phyloP scores from a whole-genome alignment of 92 coral and sea anemone genomes.

The Phenganax stokvisi region DNA sequence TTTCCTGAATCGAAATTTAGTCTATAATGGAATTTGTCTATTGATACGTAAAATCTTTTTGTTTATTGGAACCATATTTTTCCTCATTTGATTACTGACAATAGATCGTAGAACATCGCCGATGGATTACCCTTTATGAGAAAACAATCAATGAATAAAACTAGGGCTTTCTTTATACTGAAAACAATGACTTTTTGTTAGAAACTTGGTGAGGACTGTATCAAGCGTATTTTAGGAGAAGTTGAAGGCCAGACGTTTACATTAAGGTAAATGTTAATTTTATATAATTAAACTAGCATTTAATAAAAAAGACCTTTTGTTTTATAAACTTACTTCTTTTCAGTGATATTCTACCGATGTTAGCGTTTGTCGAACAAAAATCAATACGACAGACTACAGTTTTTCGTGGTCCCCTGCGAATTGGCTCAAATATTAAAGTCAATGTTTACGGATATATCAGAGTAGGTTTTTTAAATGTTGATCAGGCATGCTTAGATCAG shows the following conservation, averaged over 20 bases:
- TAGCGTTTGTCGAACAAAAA: constrained; percentile 82
- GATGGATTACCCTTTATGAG: no score
- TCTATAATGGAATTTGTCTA: no score
- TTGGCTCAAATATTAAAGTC: constrained; percentile 85
- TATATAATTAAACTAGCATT: no score
- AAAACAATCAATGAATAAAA: no score
- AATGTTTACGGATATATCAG: constrained; percentile 84
- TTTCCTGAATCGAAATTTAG: no score
- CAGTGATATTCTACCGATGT: constrained; percentile 85
- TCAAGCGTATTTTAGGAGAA: constrained; percentile 64
- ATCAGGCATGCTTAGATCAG: no score
- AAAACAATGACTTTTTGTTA: background rate
- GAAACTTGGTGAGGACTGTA: constrained; percentile 73
- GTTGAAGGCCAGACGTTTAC: constrained; percentile 86
- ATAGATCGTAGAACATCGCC: no score
- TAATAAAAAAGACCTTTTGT: no score
- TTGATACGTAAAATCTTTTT: no score
- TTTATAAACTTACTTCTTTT: background rate
- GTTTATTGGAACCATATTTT: no score
- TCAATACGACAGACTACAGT: constrained; percentile 77
- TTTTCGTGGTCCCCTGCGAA: constrained; percentile 86
- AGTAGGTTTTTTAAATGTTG: constrained; percentile 40
- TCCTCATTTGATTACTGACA: no score
- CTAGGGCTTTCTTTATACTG: no score
- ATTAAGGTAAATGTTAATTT: constrained; percentile 58